Evolutionary conservation across 2,888 invertebrate species (phyloP), one percentile per base, ranked within the genome.

Genomic region (Philhelius pedissequus): DNA sequence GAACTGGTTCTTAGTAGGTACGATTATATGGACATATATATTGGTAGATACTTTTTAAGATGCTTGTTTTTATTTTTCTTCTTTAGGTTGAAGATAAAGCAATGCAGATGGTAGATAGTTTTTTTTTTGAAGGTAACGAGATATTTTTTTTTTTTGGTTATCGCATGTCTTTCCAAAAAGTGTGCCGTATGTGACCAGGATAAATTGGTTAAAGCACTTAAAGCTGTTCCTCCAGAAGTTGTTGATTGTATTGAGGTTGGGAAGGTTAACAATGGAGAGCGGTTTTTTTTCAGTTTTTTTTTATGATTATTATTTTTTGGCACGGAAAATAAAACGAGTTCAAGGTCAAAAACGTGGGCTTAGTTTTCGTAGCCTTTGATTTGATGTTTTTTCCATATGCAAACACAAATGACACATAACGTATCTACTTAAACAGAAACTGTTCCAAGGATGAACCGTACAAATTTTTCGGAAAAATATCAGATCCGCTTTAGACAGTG

Each of bases 1-100:
- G 66, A 82, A 82, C 82, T 73, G 77, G 82, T 82, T 81, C 70
- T 71, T 64, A 32, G 30, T 18, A n/a, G n/a, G n/a, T n/a, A n/a
- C n/a, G n/a, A n/a, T n/a, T n/a, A n/a, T n/a, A 32, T 8, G 52
- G 40, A 40, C 40, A 40, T 20, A 58, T 52, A 45, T 20, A n/a
- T n/a, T n/a, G n/a, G n/a, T n/a, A 11, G 4, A n/a, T 15, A 13
- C 20, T 56, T 35, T 54, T 30, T 13, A 8, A 75, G 71, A 75
- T 81, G 43, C n/a, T n/a, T n/a, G n/a, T 9, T 32, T 40, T 62
- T 56, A 25, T 45, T 32, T 43, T 40, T 62, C 20, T 9, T 13
- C 40, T 18, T 22, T 22, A 32, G 52, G 32, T 62, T 43, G 32
- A 64, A 70, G 45, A 45, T 64, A 54, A 35, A 22, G 38, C 40